Evolutionary conservation across 1,140 invertebrate species (phyloP), one percentile per base, ranked within the genome.

Genomic region (Drosophila pruinosa): DNA sequence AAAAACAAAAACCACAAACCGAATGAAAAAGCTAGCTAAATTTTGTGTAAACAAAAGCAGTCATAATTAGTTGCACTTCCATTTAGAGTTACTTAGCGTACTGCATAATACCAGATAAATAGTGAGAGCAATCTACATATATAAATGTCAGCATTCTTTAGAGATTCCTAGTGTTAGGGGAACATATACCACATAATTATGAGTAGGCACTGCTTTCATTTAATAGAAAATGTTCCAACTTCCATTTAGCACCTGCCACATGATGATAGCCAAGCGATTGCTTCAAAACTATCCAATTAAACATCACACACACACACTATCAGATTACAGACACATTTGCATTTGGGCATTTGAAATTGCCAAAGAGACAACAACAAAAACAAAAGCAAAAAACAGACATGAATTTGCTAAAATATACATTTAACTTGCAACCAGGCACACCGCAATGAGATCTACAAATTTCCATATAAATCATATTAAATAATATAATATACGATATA

Each of bases 401-500:
- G 57, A 64, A 70, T 56, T 70, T 26, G 50, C 59, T 54, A 70
- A 48, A 31, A 70, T 15, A 54, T 41, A 75, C 52, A 70, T 59
- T 72, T 45, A 73, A 73, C 53, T 68, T 72, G 73, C 75, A 75
- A 56, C 63, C 63, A 67, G 48, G 54, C 57, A 73, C 58, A 74
- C 64, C 59, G 77, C 75, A 65, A 70, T 38, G 52, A 78, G 73
- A 72, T 76, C 50, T 62, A 77, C 64, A 59, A 75, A 61, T 65
- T 65, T 79, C 69, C 54, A 74, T 65, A 61, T 43, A 61, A 64
- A 71, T 54, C 63, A 73, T 63, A 73, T 69, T 67, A 62, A 39
- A 34, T 45, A 31, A 58, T 73, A 58, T 73, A 74, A 85, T 58
- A 75, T 75, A 79, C 72, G 75, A 78, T 64, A 78, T 77, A 78